Evolutionary conservation across 2,113 vertebrate genomes (phyloP).

Genomic region (Chaenogobius annularis): DNA sequence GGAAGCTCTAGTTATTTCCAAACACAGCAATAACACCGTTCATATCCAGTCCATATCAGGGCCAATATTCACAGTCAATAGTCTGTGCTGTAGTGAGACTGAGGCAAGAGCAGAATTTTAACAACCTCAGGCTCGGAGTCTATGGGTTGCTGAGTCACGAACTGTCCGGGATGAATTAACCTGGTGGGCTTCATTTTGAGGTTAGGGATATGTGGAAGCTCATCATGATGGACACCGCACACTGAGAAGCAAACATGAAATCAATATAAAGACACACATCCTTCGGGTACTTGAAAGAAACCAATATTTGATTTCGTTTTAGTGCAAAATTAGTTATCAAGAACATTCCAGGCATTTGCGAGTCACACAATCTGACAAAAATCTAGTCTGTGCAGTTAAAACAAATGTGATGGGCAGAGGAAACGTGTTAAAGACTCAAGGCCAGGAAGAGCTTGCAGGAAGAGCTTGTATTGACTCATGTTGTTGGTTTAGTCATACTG

Average conservation of each 20-base stretch:
- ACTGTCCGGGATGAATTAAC: slow-evolving; percentile 32
- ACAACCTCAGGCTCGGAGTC: slow-evolving; percentile 13
- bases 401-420: not conserved
- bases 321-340: too few species aligned
- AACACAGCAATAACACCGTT: slow-evolving; percentile 52
- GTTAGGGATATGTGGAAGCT: slow-evolving; percentile 36
- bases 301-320: not conserved
- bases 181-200: slow-evolving; percentile 39
- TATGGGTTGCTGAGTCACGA: slow-evolving; percentile 50
- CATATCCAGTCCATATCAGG: slow-evolving; percentile 37
- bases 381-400: not conserved
- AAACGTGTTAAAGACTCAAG: not conserved
- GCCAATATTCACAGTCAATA: slow-evolving; percentile 44
- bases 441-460: not conserved
- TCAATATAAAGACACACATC: slow-evolving; percentile 15
- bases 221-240: slow-evolving; percentile 11
- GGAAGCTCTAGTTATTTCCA: slow-evolving; percentile 37
- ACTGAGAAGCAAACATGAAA: slow-evolving; percentile 8
- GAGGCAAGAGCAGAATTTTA: slow-evolving; percentile 41
- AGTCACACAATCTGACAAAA: not conserved
- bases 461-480: not conserved
- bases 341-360: not conserved
- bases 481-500: not conserved
- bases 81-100: slow-evolving; percentile 27
- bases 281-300: not conserved